phyloP scores from a whole-genome alignment of 2,888 invertebrate species.

The Caenorhabditis parvicauda region DNA sequence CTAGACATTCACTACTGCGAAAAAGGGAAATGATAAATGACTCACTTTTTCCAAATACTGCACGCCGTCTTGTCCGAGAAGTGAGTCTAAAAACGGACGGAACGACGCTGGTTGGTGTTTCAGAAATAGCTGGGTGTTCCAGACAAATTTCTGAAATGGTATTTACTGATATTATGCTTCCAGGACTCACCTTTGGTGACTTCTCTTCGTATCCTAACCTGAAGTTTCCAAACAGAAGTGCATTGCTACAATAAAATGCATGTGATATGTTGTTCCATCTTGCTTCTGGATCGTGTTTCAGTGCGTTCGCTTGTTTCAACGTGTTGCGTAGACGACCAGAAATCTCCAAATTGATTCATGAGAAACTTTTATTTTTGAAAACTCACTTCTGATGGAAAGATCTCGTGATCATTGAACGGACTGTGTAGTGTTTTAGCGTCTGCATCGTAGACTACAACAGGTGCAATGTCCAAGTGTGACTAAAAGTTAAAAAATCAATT shows the following conservation, averaged over 20 bases:
- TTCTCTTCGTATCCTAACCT: conserved; percentile 64
- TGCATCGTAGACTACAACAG: conserved; percentile 88
- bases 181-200: conserved; percentile 12
- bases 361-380: too few relatives aligned
- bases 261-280: too few relatives aligned
- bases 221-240: conserved; percentile 90
- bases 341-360: too few relatives aligned
- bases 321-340: too few relatives aligned
- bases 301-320: too few relatives aligned
- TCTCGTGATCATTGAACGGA: conserved; percentile 85
- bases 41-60: conserved; percentile 55
- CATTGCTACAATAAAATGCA: conserved; percentile 67
- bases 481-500: not conserved
- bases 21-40: not conserved
- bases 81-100: conserved; percentile 34
- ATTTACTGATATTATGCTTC: too few relatives aligned
- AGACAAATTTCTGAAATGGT: conserved; percentile 18
- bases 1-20: too few relatives aligned
- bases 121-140: conserved; percentile 40
- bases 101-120: conserved; percentile 27
- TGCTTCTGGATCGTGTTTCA: too few relatives aligned
- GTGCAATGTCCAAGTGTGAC: conserved; percentile 76
- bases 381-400: conserved; percentile 71
- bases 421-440: conserved; percentile 83
- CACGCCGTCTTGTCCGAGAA: conserved; percentile 51